phyloP scores from a whole-genome alignment of 2,888 invertebrate species.

The Pyrocoelia pectoralis region DNA sequence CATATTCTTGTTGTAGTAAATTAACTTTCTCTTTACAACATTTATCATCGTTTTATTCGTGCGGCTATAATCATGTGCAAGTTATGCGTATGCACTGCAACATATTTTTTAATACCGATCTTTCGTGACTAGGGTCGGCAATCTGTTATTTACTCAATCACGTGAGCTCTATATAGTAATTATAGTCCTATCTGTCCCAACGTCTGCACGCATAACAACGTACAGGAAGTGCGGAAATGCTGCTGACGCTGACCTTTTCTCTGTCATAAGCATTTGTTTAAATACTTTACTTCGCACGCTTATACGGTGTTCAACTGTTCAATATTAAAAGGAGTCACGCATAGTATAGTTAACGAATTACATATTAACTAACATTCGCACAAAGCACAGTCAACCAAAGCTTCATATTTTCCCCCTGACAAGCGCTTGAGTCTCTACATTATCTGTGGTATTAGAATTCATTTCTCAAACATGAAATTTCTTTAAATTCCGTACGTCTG shows the following conservation, averaged over 20 bases:
- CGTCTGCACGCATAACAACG: conserved; percentile 56
- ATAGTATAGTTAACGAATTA: too few species aligned
- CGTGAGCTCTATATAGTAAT: conserved; percentile 57
- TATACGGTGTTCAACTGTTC: too few species aligned
- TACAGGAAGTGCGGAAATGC: conserved; percentile 43
- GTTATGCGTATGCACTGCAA: conserved; percentile 50
- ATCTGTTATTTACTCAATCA: conserved; percentile 50
- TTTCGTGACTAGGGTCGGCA: conserved; percentile 54
- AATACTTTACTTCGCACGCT: too few species aligned
- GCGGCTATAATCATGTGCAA: background rate
- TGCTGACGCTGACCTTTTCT: conserved; percentile 21
- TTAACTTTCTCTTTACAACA: background rate
- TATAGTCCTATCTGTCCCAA: conserved; percentile 52
- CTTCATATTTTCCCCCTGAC: too few species aligned
- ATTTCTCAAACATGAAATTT: too few species aligned
- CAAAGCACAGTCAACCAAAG: too few species aligned
- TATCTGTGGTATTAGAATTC: too few species aligned
- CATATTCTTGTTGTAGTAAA: background rate
- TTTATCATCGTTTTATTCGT: conserved; percentile 1
- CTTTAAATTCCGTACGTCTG: too few species aligned
- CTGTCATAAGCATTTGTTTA: background rate
- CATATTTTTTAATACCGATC: conserved; percentile 46
- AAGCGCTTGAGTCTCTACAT: too few species aligned
- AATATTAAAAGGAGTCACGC: too few species aligned
- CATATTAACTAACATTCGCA: too few species aligned